Evolutionary conservation across 2,888 invertebrate genomes (phyloP).

Genomic region (Philaethria dido): DNA sequence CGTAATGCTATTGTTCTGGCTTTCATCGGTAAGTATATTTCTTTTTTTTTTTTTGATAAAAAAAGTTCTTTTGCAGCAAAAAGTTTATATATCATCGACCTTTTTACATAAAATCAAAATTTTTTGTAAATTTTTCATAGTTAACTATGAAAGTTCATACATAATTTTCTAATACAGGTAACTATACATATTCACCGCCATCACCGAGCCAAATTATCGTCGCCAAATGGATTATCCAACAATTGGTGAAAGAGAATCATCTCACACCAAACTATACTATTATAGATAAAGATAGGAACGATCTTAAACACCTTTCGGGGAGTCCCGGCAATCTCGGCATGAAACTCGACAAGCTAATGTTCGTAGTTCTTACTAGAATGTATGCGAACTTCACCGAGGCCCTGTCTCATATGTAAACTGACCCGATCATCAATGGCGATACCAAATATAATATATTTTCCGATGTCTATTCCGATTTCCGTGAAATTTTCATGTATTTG

Average conservation of each 20-base stretch:
- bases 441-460: conserved; percentile 2
- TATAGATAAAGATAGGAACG: background rate
- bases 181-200: conserved; percentile 10
- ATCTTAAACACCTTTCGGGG: background rate
- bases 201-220: background rate
- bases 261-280: conserved; percentile 5
- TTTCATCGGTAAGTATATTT: conserved; percentile 20
- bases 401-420: background rate
- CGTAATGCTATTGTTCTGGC: conserved; percentile 7
- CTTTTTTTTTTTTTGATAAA: too few species aligned
- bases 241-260: background rate
- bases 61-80: too few species aligned
- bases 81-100: too few species aligned
- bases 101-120: too few species aligned
- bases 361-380: conserved; percentile 12
- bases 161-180: conserved; percentile 3
- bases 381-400: conserved; percentile 12
- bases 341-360: conserved; percentile 5
- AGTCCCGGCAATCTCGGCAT: background rate
- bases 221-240: conserved; percentile 3
- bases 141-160: background rate
- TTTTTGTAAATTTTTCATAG: background rate
- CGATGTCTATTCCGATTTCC: background rate
- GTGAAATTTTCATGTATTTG: background rate
- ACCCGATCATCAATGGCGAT: background rate